These are phyloP conservation scores for Neomicropteryx cornuta DNA, from an alignment of 1,140 invertebrate genomes.

Conservation along the genomic window DNA sequence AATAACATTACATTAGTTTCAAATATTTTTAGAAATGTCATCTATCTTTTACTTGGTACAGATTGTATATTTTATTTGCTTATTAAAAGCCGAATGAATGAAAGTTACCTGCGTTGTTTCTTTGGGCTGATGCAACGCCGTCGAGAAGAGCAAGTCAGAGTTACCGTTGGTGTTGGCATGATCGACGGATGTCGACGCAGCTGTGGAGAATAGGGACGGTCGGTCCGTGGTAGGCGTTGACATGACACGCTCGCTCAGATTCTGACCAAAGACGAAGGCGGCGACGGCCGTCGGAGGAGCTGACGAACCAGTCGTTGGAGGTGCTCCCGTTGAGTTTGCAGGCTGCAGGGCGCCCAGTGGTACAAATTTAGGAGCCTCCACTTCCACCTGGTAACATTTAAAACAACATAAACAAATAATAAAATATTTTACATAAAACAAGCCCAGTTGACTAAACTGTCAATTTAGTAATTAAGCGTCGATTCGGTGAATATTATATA, in stretches of 20 bases:
- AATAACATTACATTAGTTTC: background rate
- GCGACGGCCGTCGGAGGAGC: slow-evolving; percentile 26
- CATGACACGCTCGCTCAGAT: slow-evolving; percentile 73
- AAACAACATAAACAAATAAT: too few species aligned
- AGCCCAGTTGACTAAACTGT: too few species aligned
- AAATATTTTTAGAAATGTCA: background rate
- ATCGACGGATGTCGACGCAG: slow-evolving; percentile 25
- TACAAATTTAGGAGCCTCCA: slow-evolving; percentile 33
- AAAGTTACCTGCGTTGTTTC: slow-evolving; percentile 27
- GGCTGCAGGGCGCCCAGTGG: slow-evolving; percentile 32
- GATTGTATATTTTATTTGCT: slow-evolving; percentile 2
- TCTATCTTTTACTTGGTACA: slow-evolving; percentile 1
- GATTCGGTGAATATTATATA: too few species aligned
- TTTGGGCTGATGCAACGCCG: slow-evolving; percentile 36
- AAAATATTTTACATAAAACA: too few species aligned
- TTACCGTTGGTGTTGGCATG: slow-evolving; percentile 42
- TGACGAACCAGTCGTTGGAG: slow-evolving; percentile 22
- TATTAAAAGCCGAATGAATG: slow-evolving; percentile 7
- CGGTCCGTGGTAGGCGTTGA: slow-evolving; percentile 26
- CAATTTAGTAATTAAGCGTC: too few species aligned
- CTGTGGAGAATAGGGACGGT: too few species aligned
- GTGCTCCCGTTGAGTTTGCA: slow-evolving; percentile 22
- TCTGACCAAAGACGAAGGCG: slow-evolving; percentile 86
- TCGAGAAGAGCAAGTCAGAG: slow-evolving; percentile 46
- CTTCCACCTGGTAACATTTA: too few species aligned